Percentiles rank a stretch among this genome's conserved stretches.
phyloP scores from a whole-genome alignment of 1,140 invertebrate genomes.

The Eriosoma lanigerum region DNA sequence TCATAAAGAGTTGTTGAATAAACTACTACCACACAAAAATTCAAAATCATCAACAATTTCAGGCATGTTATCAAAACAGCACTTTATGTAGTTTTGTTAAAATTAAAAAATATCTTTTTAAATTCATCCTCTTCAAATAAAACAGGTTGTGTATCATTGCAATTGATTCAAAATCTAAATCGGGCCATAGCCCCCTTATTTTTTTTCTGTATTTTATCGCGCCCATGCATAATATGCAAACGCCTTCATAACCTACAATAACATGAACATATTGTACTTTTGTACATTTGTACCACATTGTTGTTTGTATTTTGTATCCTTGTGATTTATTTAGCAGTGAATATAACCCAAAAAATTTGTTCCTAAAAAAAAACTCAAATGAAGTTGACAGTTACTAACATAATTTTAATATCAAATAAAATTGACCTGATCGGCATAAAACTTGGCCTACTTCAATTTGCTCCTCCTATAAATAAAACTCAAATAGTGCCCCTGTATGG shows the following conservation, averaged over 20 bases:
- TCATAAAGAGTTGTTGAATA: background rate
- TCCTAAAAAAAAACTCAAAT: too few relatives aligned
- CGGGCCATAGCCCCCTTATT: too few relatives aligned
- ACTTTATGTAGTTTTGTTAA: background rate
- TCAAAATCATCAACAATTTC: background rate
- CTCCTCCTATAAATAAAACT: too few relatives aligned
- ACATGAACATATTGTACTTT: too few relatives aligned
- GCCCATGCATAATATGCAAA: too few relatives aligned
- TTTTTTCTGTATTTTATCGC: too few relatives aligned
- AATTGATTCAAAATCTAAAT: constrained; percentile 4
- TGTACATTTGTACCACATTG: too few relatives aligned
- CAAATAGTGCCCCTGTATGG: too few relatives aligned
- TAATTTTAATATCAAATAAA: too few relatives aligned
- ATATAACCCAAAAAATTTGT: constrained; percentile 55
- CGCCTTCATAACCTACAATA: background rate
- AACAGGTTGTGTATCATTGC: background rate
- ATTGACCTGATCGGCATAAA: constrained; percentile 48
- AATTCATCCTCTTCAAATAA: constrained; percentile 2
- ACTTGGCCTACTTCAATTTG: background rate
- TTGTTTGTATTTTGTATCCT: too few relatives aligned
- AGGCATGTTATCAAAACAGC: background rate
- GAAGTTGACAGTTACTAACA: too few relatives aligned
- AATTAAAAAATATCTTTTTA: constrained; percentile 1
- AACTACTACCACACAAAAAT: constrained; percentile 6
- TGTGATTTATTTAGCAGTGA: too few relatives aligned